Conservation (phyloP, 2,797 vertebrate genomes). For the Spea hammondii region DNA sequence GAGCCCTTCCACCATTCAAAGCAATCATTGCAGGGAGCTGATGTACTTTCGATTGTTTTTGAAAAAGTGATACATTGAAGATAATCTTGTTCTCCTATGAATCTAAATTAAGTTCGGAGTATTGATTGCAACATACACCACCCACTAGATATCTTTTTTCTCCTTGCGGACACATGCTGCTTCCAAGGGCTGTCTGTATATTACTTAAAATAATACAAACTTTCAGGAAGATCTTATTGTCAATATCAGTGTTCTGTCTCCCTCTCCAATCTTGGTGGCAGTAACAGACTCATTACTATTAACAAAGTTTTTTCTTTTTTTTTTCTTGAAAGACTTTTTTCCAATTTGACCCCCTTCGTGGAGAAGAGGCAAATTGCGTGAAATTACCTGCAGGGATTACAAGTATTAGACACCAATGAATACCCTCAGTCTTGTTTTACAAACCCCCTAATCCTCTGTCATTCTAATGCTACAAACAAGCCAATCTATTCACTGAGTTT, state of each 20-base stretch:
- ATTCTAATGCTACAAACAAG: conserved; percentile 75
- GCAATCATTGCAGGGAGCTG: conserved; percentile 52
- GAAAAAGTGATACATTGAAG: conserved; percentile 54
- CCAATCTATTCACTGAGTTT: conserved; percentile 67
- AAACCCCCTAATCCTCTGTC: conserved; percentile 78
- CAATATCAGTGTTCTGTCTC: conserved; percentile 50
- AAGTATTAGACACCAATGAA: conserved; percentile 72
- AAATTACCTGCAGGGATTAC: conserved; percentile 88
- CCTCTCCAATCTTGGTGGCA: conserved; percentile 63
- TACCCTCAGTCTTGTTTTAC: conserved; percentile 73
- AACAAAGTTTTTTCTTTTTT: conserved; percentile 67
- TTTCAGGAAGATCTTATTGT: conserved; percentile 46
- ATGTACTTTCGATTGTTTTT: conserved; percentile 54
- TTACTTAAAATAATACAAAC: conserved; percentile 51
- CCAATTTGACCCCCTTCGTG: conserved; percentile 77
- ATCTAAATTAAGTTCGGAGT: conserved; percentile 51
- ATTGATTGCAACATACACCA: conserved; percentile 52
- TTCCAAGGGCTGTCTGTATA: conserved; percentile 27
- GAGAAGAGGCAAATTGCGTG: conserved; percentile 80
- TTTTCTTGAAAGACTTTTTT: conserved; percentile 69
- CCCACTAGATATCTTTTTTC: conserved; percentile 42
- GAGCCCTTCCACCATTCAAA: conserved; percentile 49
- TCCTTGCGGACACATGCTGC: conserved; percentile 42
- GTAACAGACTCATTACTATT: conserved; percentile 77
- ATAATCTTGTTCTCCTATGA: conserved; percentile 53